Conservation (phyloP, 1,140 invertebrate genomes). For the Heliothis virescens region DNA sequence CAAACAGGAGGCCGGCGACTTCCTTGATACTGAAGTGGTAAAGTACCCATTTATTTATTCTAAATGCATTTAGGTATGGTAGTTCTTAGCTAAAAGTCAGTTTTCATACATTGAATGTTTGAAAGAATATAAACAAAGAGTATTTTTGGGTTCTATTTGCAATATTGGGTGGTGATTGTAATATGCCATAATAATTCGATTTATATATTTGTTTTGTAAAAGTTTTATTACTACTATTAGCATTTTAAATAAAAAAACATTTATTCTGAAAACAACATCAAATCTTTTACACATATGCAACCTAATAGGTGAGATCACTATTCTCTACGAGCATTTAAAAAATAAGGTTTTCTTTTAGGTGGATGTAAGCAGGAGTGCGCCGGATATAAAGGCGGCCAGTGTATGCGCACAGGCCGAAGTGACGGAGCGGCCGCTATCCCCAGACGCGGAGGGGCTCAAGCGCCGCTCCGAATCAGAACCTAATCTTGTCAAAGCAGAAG, state of each 20-base stretch:
- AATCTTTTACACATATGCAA: neutral
- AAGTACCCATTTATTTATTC: slow-evolving; percentile 3
- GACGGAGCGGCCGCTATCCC: slow-evolving; percentile 62
- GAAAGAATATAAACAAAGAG: too few species aligned
- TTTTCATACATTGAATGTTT: neutral
- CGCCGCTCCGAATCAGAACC: slow-evolving; percentile 83
- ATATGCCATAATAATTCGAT: too few species aligned
- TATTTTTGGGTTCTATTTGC: too few species aligned
- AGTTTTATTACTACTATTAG: too few species aligned
- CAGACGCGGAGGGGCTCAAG: slow-evolving; percentile 77
- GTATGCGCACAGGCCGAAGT: slow-evolving; percentile 48
- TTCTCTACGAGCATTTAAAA: too few species aligned
- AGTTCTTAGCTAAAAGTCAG: too few species aligned
- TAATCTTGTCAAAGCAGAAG: slow-evolving; percentile 80
- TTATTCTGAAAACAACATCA: neutral
- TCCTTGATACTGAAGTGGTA: slow-evolving; percentile 77
- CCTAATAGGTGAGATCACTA: neutral
- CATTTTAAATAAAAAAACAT: too few species aligned
- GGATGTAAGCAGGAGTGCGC: slow-evolving; percentile 82
- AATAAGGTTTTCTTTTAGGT: slow-evolving; percentile 51
- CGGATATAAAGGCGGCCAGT: slow-evolving; percentile 75
- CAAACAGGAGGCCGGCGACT: slow-evolving; percentile 80
- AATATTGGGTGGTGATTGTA: too few species aligned
- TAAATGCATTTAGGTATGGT: too few species aligned
- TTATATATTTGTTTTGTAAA: too few species aligned